Base-by-base conservation (phyloP, 2,888 invertebrate species). In the Drosophila glabriapex region DNA sequence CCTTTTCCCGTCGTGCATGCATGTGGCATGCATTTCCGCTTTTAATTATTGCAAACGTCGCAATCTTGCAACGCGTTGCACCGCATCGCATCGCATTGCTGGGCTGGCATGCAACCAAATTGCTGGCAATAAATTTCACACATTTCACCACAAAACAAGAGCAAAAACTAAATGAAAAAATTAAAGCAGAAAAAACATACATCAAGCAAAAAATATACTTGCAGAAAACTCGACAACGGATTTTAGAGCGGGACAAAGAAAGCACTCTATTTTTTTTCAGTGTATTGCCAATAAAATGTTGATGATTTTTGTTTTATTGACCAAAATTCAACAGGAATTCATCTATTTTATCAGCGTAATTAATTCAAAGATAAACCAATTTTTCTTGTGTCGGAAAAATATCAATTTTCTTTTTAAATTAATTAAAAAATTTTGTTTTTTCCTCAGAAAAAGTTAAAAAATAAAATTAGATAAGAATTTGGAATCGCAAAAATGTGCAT, bases 101-200 rank as follows among this genome's bases (percentile, higher is more conserved):
- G 68, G 73, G 81, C 82, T 87, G 87, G 80, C 87, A 91, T 91
- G 87, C 90, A 91, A 91, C 91, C 91, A 91, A 87, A 87, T 87
- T 87, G 91, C 86, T 72, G 90, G 91, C 91, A 73, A 87, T 87
- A 87, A 87, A 87, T 87, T 87, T 90, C 60, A 68, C 88, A 78
- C 87, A 83, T 78, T 78, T 89, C 73, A 76, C 73, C 73, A 68
- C 68, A 53, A 37, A 50, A 37, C 43, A 60, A 35, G 25, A 52
- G 6, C 55, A 39, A 37, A 46, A 25, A 25, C 25, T 25, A 2
- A 46, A 25, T 25, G 28, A 14, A 46, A 22, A 46, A 46, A 25
- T 33, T 46, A 49, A 19, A 28, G 14, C 16, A 33, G 29, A 9
- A 29, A 12, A 55, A 28, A 14, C 28, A 29, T 41, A 49, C 4